Base-by-base conservation (phyloP, 2,113 vertebrate genomes). In the Menura novaehollandiae region DNA sequence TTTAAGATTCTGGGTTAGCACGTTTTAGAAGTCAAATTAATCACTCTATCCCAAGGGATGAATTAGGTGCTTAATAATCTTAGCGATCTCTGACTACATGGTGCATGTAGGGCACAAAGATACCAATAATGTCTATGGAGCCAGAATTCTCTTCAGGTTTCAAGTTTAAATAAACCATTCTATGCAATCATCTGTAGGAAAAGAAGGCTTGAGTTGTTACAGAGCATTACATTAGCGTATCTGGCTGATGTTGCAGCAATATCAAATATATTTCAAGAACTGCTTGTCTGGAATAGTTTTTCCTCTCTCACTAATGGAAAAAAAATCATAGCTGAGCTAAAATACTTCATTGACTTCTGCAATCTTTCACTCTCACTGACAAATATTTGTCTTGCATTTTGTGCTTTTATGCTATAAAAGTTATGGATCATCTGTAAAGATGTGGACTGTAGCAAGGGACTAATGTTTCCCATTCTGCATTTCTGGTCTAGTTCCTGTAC, bases 111-210 rank as follows among this genome's bases (percentile, higher is more conserved):
- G 56, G n/a, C 69, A 78, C 43, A 81, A 75, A 93, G 43, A 66
- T 46, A 64, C 17, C 92, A 92, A 95, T 89, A 83, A 93, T 51
- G 52, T 86, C 74, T 76, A 8, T 52, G 44, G 33, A 93, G 67
- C 6, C 84, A 94, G 78, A 95, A 81, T 10, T 94, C 85, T 91
- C 59, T 91, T 94, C 37, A 88, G 56, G 67, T 85, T 97, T 97
- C 87, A 75, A 78, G 59, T 92, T 97, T 95, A 96, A 97, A 92
- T 87, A 91, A 97, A 91, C 66, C 21, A 89, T 90, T 95, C 60
- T 43, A 91, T 2, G 11, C 37, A 95, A 73, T 60, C 56, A 80
- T 74, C 53, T 91, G 56, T 76, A 84, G 74, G 37, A 87, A 78
- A 30, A 59, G 27, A 49, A 44, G 43, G n/a, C 52, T 71, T 63